Evolutionary conservation across 2,888 invertebrate species (phyloP), one percentile per base, ranked within the genome.

Genomic region (Drosophila macrothrix): DNA sequence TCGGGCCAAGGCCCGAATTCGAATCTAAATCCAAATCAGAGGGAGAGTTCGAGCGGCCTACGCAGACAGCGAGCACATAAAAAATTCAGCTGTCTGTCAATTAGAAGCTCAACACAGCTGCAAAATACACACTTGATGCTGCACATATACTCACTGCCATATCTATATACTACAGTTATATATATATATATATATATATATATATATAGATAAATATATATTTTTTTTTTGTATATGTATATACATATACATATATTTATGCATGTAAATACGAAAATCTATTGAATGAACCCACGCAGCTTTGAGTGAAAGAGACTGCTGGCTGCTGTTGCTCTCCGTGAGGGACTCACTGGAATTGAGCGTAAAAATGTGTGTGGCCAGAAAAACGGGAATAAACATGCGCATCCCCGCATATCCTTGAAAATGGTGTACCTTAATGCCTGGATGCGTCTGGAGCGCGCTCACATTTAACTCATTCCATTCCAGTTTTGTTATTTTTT

Each of bases 351-450:
- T 86, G 87, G 84, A 86, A 83, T 82, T 85, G 84, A 86, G 85
- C 75, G 76, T 63, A 82, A 78, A 86, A 73, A 73, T 70, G 71
- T 67, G 60, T 43, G 58, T 22, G 31, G 22, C 60, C 72, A 76
- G 78, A 76, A 78, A 79, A 88, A 74, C 88, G 87, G 87, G 83
- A 88, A 88, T 78, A 88, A 88, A 88, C 87, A 88, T 88, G 87
- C 88, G 87, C 87, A 88, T 86, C 88, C 87, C 80, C 70, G 80
- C 66, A 80, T 83, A 84, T 87, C 84, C 88, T 84, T 86, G 88
- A 88, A 87, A 85, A 76, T 60, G 62, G 63, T 62, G 55, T 65
- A 71, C 56, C 59, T 39, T 54, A 46, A 55, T 66, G 78, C 75
- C 83, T 83, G 82, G 81, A 83, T 81, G 76, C 72, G 68, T 78